Conservation (phyloP, 1,140 invertebrate species). For the Temnothorax curvispinosus region DNA sequence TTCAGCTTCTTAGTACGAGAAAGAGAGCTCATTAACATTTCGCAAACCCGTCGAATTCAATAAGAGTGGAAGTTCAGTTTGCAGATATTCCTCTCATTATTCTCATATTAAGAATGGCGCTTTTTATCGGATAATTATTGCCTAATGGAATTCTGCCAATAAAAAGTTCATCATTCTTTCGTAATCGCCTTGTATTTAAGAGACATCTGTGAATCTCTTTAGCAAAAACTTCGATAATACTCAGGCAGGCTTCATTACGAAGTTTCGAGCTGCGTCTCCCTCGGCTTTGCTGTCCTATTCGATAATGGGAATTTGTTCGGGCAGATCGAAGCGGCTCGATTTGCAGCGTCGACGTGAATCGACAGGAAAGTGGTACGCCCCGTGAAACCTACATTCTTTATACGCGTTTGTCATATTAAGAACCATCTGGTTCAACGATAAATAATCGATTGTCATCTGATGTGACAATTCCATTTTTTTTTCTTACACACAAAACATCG, state of each 20-base stretch:
- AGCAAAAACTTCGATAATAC: conserved; percentile 30
- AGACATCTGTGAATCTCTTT: background rate
- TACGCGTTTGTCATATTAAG: conserved; percentile 9
- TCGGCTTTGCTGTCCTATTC: background rate
- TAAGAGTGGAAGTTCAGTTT: background rate
- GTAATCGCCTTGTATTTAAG: conserved; percentile 23
- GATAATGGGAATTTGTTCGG: conserved; percentile 19
- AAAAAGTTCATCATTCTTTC: conserved; percentile 19
- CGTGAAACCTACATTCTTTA: conserved; percentile 16
- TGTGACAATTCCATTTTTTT: conserved; percentile 18
- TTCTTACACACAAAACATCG: background rate
- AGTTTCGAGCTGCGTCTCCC: background rate
- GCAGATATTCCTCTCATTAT: background rate
- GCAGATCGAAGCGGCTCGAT: background rate
- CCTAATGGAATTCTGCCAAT: conserved; percentile 26
- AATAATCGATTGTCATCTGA: conserved; percentile 12
- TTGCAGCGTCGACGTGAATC: conserved; percentile 15
- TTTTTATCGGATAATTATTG: background rate
- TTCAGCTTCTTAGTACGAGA: background rate
- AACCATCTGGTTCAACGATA: background rate
- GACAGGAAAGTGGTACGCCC: background rate
- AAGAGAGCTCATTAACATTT: conserved; percentile 15
- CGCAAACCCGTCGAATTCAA: background rate
- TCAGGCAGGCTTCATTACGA: conserved; percentile 29
- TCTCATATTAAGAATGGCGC: background rate